These are phyloP conservation scores for Dendrophyllia cribrosa DNA, from an alignment of 64 coral and sea anemone genomes.

Conservation along the genomic window DNA sequence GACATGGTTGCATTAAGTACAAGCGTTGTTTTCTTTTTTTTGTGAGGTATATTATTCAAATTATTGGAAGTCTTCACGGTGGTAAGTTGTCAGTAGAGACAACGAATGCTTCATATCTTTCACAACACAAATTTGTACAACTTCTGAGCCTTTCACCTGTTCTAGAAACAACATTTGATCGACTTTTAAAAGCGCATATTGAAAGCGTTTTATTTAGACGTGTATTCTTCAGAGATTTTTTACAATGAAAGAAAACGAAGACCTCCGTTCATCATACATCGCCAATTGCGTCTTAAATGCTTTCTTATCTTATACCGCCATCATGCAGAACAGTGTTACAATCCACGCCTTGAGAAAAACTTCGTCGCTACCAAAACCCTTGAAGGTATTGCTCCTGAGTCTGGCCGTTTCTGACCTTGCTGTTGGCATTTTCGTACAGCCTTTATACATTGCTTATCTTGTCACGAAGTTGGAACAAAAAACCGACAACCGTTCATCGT, in stretches of 20 bases:
- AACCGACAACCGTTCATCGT: not conserved
- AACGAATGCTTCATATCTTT: no score
- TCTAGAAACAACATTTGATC: no score
- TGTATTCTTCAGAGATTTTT: no score
- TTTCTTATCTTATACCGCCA: not conserved
- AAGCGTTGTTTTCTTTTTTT: no score
- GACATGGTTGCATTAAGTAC: no score
- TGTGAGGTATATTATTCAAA: no score
- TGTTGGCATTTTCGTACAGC: not conserved
- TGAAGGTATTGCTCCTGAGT: not conserved
- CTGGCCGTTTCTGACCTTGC: not conserved
- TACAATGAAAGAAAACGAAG: not conserved
- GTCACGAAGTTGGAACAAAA: not conserved
- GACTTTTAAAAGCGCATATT: no score
- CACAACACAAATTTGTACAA: no score
- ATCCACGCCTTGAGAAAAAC: constrained; percentile 15
- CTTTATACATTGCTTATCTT: not conserved
- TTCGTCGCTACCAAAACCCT: not conserved
- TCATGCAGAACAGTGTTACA: not conserved
- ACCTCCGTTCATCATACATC: not conserved
- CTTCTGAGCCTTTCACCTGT: no score
- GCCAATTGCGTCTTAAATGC: not conserved
- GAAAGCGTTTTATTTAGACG: no score
- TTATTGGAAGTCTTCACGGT: no score
- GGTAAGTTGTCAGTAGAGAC: no score